A percentile compares a stretch with the other conserved stretches of the same genome.
These are phyloP conservation scores for Spondyliosoma cantharus DNA, from an alignment of 2,797 vertebrate species.

Conservation along the genomic window DNA sequence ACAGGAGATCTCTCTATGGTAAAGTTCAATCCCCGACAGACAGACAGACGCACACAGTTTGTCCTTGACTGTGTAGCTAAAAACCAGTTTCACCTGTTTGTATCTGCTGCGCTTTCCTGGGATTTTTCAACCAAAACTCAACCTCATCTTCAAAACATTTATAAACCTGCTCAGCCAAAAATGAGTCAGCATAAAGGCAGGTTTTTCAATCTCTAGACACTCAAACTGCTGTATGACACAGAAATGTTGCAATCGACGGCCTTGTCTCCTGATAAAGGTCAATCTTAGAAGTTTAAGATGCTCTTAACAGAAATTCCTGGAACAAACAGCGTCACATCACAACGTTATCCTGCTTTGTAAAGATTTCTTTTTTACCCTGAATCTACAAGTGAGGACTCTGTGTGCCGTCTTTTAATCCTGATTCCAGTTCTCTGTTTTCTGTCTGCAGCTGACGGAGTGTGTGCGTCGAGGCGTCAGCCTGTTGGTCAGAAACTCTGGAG, in stretches of 20 bases:
- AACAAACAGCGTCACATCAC: not conserved
- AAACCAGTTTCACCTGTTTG: not conserved
- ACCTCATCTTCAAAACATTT: too few relatives aligned
- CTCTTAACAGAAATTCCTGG: too few relatives aligned
- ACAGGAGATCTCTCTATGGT: slow-evolving; percentile 79
- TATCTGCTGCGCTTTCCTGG: not conserved
- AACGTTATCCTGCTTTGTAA: too few relatives aligned
- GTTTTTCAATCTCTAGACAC: not conserved
- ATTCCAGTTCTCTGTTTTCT: not conserved
- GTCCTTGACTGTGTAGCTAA: fast-evolving
- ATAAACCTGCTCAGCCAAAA: too few relatives aligned
- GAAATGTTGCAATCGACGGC: too few relatives aligned
- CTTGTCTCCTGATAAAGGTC: not conserved
- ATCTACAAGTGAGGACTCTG: not conserved
- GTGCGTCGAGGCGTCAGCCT: slow-evolving; percentile 91
- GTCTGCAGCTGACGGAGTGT: slow-evolving; percentile 88
- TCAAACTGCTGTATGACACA: too few relatives aligned
- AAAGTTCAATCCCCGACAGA: slow-evolving; percentile 22
- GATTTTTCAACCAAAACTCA: not conserved
- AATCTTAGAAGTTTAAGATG: too few relatives aligned
- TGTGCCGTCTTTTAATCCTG: too few relatives aligned
- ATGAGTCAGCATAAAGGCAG: not conserved
- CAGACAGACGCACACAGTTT: not conserved
- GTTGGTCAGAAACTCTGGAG: slow-evolving; percentile 90
- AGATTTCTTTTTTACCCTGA: not conserved